Evolutionary conservation across 2,888 invertebrate species (phyloP).

Genomic region (Magallana nippona): DNA sequence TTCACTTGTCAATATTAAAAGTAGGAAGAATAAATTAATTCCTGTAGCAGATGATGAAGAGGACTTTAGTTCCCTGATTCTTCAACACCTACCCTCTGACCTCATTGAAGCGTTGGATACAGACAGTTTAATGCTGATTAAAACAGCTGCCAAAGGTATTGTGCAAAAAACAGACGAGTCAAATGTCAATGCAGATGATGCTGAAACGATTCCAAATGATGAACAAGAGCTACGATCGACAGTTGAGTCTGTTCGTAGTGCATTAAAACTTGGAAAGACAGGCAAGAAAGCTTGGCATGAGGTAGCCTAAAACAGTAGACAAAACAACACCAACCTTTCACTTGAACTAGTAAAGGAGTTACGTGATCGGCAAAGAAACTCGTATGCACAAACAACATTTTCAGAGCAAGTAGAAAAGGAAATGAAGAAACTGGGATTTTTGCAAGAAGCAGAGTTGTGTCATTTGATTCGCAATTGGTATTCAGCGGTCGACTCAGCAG

Average conservation of each 20-base stretch:
- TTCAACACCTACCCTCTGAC: slow-evolving; percentile 5
- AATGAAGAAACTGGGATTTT: slow-evolving; percentile 21
- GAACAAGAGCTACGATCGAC: background rate
- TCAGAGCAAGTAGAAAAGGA: slow-evolving; percentile 26
- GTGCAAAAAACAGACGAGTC: background rate
- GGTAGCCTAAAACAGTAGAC: slow-evolving; percentile 23
- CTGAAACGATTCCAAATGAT: slow-evolving; percentile 2
- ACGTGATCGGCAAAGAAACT: slow-evolving; percentile 36
- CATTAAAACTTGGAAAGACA: background rate
- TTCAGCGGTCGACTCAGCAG: background rate
- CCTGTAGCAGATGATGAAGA: slow-evolving; percentile 13
- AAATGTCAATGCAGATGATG: background rate
- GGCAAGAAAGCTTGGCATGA: background rate
- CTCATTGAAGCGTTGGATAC: slow-evolving; percentile 14
- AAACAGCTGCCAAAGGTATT: slow-evolving; percentile 15
- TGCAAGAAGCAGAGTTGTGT: slow-evolving; percentile 25
- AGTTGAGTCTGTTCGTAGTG: background rate
- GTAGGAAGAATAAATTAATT: background rate
- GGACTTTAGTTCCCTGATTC: background rate
- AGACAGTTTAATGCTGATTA: slow-evolving; percentile 1
- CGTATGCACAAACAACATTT: slow-evolving; percentile 39
- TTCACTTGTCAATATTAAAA: background rate
- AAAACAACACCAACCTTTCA: slow-evolving; percentile 26
- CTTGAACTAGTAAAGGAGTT: slow-evolving; percentile 37
- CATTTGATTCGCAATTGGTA: slow-evolving; percentile 34